Evolutionary conservation across 2,113 vertebrate genomes (phyloP).

Genomic region (Trinectes maculatus): DNA sequence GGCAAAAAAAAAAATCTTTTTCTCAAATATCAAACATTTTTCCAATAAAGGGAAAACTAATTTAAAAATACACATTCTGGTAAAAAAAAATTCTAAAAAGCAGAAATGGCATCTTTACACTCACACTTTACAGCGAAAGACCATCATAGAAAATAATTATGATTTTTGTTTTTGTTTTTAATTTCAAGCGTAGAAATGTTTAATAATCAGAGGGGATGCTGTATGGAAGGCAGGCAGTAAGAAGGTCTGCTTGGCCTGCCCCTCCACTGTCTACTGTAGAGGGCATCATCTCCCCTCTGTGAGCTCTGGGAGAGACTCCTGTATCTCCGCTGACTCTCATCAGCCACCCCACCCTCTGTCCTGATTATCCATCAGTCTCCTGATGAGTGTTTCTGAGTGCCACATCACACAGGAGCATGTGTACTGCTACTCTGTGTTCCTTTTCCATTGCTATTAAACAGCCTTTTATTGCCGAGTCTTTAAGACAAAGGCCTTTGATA

Average conservation of each 20-base stretch:
- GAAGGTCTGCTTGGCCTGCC: conserved; percentile 37
- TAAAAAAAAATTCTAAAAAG: neutral
- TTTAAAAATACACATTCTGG: neutral
- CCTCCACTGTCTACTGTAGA: conserved; percentile 77
- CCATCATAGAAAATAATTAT: neutral
- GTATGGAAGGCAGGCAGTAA: conserved; percentile 2
- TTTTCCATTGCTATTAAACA: conserved; percentile 62
- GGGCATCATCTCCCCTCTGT: conserved; percentile 79
- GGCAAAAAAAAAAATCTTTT: neutral
- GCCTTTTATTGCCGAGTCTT: conserved; percentile 68
- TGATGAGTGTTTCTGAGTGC: conserved; percentile 51
- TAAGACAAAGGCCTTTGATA: conserved; percentile 75
- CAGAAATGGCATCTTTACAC: too few species aligned
- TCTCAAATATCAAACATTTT: neutral
- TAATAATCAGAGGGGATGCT: neutral
- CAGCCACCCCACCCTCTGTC: conserved; percentile 42
- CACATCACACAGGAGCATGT: conserved; percentile 75
- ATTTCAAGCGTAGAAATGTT: neutral
- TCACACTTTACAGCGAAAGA: neutral
- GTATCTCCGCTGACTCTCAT: conserved; percentile 46
- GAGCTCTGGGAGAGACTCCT: conserved; percentile 64
- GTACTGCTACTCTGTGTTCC: conserved; percentile 58
- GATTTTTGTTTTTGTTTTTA: neutral
- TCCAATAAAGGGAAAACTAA: neutral
- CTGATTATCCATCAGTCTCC: conserved; percentile 68